Evolutionary conservation across 1,140 invertebrate species (phyloP).

Genomic region (Habropoda laboriosa): DNA sequence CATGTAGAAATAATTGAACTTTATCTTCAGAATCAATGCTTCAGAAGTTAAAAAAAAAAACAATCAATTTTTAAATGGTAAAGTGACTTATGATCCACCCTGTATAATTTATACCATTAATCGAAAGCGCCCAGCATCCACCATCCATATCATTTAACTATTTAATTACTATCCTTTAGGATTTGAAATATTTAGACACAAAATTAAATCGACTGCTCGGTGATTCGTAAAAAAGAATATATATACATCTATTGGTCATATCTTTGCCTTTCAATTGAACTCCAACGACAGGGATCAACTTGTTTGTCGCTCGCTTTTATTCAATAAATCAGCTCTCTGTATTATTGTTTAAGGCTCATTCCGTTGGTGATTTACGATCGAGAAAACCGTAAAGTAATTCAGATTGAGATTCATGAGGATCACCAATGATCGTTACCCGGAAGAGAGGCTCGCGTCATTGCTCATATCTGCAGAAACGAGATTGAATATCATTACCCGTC

Average conservation of each 20-base stretch:
- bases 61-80: too few species aligned
- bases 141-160: too few species aligned
- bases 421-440: not conserved
- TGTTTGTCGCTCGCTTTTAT: not conserved
- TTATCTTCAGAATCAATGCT: too few species aligned
- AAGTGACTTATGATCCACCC: too few species aligned
- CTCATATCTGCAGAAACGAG: not conserved
- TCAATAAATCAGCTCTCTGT: not conserved
- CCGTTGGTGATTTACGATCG: not conserved
- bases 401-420: not conserved
- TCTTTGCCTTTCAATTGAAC: not conserved
- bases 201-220: not conserved
- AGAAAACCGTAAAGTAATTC: not conserved
- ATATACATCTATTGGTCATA: not conserved
- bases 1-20: too few species aligned
- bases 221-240: not conserved
- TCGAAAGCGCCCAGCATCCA: not conserved
- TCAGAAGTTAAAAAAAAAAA: too few species aligned
- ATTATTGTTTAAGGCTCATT: not conserved
- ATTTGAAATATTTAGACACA: too few species aligned
- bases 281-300: constrained; percentile 1
- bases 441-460: not conserved
- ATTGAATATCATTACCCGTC: not conserved
- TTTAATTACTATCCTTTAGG: too few species aligned
- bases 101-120: not conserved